Base-by-base conservation (phyloP, 2,888 invertebrate genomes). In the Trichogramma dendrolimi region DNA sequence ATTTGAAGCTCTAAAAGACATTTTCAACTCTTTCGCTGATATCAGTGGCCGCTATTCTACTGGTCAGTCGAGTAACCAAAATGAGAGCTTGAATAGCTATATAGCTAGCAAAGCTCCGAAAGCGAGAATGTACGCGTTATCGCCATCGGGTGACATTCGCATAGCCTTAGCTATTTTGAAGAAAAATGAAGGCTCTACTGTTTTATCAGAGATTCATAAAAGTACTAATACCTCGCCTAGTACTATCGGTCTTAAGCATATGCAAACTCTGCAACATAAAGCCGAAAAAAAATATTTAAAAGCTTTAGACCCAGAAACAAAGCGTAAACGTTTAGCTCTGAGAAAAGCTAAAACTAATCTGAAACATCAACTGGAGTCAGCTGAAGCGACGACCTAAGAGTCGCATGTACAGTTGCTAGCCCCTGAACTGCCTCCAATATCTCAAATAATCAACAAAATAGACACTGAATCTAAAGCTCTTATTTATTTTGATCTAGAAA, bases 121-220 rank as follows among this genome's bases (percentile, higher is more conserved):
- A 39, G 5, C 47, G 11, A 3, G 40, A 3, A 11, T 8, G 40
- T 47, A 55, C 50, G 59, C 65, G 40, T 55, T 14, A 51, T 58
- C 63, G 27, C 42, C 53, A 41, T 41, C 63, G 10, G 56, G 53
- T 27, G 67, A 67, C 55, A 47, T 5, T 1, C 40, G 14, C 4
- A 7, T 59, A 8, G 59, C 40, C 6, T 42, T 10, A 11, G 53
- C 53, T n/a, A 14, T 54, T 2, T 40, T 54, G 27, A 59, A 59
- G 7, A 47, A 58, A 38, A 55, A 58, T 11, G 2, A 4, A 44
- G 44, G 11, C 44, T 6, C 43, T 5, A n/a, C 4, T 11, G 8
- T 6, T 54, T 42, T 54, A 44, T 6, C 54, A 27, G 4, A 8
- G 43, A 53, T 42, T 4, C 41, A n/a, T n/a, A n/a, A n/a, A n/a